Percentiles rank a stretch among this genome's conserved stretches.
Evolutionary conservation across 1,140 invertebrate genomes (phyloP).

Genomic region (Thalassaphorura encarpata): DNA sequence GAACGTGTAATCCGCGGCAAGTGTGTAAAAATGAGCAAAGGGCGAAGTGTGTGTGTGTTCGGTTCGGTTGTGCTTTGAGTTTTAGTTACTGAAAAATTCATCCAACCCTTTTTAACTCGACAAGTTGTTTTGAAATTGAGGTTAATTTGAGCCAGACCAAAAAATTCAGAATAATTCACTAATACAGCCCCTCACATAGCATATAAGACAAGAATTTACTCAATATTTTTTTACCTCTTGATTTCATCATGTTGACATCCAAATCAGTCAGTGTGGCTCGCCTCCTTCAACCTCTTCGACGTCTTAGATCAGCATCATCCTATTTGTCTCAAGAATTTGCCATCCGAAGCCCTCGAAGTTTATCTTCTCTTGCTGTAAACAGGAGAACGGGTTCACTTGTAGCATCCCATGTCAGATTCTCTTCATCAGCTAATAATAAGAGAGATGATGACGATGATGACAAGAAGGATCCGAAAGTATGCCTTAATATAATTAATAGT

Average conservation of each 20-base stretch:
- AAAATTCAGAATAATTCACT: too few species aligned
- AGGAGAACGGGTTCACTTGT: neutral
- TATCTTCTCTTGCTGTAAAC: neutral
- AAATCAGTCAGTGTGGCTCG: neutral
- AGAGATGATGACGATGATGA: slow-evolving; percentile 3
- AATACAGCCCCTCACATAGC: too few species aligned
- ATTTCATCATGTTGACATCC: neutral
- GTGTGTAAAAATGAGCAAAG: too few species aligned
- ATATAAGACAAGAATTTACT: too few species aligned
- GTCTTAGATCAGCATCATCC: neutral
- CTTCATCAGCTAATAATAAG: slow-evolving; percentile 8
- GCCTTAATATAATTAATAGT: neutral
- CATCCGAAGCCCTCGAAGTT: neutral
- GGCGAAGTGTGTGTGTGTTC: too few species aligned
- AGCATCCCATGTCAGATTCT: neutral
- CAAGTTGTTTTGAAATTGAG: too few species aligned
- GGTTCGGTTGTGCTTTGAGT: too few species aligned
- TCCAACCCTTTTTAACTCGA: too few species aligned
- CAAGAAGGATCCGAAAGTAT: neutral
- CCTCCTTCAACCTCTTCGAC: neutral
- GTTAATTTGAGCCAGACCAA: too few species aligned
- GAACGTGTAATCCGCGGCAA: too few species aligned
- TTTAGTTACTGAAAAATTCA: too few species aligned
- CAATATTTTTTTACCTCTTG: neutral
- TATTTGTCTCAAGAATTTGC: neutral